Conservation (phyloP, 2,113 vertebrate genomes). For the Petrocephalus microphthalmus region DNA sequence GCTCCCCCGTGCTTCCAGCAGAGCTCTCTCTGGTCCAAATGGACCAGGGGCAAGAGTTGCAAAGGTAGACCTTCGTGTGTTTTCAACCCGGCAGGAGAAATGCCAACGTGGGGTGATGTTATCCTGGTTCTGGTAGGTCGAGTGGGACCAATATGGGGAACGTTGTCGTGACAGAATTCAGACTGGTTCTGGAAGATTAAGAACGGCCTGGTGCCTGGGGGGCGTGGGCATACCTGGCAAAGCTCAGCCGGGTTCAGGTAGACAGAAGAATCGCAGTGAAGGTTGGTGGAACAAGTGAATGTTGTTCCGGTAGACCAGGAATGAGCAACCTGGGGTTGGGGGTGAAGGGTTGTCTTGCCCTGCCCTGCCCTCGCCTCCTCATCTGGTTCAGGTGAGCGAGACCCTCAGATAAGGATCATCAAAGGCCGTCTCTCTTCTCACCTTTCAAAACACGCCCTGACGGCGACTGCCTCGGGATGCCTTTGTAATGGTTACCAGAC, state of each 20-base stretch:
- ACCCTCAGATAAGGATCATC: conserved; percentile 1
- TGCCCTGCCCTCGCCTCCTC: background rate
- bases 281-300: background rate
- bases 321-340: background rate
- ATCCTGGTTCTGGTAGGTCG: background rate
- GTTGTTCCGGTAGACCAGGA: background rate
- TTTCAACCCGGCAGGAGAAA: background rate
- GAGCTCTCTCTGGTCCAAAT: background rate
- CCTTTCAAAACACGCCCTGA: conserved; percentile 1
- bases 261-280: conserved; percentile 14
- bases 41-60: background rate
- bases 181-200: background rate
- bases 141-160: background rate
- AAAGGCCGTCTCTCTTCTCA: background rate
- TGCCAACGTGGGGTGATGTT: background rate
- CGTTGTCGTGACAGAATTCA: conserved; percentile 4
- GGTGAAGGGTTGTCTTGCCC: conserved; percentile 1
- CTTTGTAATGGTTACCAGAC: conserved; percentile 21
- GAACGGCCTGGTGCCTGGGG: background rate
- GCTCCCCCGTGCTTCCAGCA: background rate
- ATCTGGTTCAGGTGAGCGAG: conserved; percentile 5
- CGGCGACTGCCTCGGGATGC: background rate
- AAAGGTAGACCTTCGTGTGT: background rate
- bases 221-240: background rate
- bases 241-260: background rate